A percentile compares a stretch with the other conserved stretches of the same genome.
Conservation (phyloP, 2,113 vertebrate species). For the Tonatia bakeri region DNA sequence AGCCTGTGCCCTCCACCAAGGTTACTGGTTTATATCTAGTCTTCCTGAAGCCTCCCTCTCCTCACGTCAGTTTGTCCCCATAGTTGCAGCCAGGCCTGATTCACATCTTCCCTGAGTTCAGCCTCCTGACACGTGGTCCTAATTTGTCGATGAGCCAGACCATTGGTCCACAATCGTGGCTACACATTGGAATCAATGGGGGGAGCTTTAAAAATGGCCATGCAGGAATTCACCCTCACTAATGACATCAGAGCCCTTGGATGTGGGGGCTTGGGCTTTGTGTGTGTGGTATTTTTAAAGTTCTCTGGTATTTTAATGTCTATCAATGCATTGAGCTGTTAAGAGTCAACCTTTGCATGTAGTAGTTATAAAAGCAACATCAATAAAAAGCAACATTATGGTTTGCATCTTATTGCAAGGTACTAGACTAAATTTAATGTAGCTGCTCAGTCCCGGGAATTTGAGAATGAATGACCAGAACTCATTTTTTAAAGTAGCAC, state of each 20-base stretch:
- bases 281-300: neutral
- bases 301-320: neutral
- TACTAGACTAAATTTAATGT: neutral
- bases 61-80: neutral
- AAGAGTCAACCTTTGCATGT: neutral
- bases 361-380: neutral
- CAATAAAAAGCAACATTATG: neutral
- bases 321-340: neutral
- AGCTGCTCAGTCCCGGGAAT: neutral
- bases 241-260: neutral
- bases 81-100: neutral
- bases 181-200: neutral
- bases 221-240: neutral
- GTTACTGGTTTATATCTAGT: neutral
- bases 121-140: neutral
- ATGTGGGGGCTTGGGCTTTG: neutral
- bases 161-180: neutral
- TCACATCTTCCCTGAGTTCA: neutral
- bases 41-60: neutral
- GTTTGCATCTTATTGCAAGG: neutral
- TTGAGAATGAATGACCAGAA: neutral
- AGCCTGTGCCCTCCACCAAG: fast-evolving
- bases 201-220: neutral
- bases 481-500: neutral
- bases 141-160: neutral